phyloP scores from a whole-genome alignment of 2,888 invertebrate species.

The Caenorhabditis doughertyi region DNA sequence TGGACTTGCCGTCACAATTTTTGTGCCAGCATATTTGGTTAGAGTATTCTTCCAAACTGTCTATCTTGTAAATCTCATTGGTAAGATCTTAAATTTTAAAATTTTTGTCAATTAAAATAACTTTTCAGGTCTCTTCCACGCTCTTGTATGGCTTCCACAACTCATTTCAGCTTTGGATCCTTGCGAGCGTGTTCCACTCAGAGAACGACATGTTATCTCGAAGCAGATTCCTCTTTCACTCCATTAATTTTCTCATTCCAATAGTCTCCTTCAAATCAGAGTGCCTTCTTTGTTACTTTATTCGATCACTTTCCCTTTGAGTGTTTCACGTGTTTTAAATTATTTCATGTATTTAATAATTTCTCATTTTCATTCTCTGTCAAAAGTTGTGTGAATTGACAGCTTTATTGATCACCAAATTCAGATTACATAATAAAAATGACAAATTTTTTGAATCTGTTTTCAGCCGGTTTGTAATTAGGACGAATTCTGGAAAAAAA shows the following conservation, averaged over 20 bases:
- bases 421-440: slow-evolving; percentile 46
- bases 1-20: slow-evolving; percentile 74
- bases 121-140: slow-evolving; percentile 77
- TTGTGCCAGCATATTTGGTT: slow-evolving; percentile 82
- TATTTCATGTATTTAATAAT: slow-evolving; percentile 20
- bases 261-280: neutral
- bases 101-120: neutral
- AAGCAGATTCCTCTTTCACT: slow-evolving; percentile 48
- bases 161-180: slow-evolving; percentile 81
- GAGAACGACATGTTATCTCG: slow-evolving; percentile 63
- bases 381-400: slow-evolving; percentile 45
- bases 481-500: too few relatives aligned
- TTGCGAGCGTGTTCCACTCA: slow-evolving; percentile 78
- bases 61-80: slow-evolving; percentile 81
- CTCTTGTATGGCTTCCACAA: slow-evolving; percentile 81
- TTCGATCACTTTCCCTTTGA: slow-evolving; percentile 27
- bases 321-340: slow-evolving; percentile 41
- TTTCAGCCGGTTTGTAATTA: neutral
- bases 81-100: slow-evolving; percentile 32
- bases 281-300: slow-evolving; percentile 43
- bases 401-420: slow-evolving; percentile 60
- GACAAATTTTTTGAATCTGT: neutral
- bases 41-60: slow-evolving; percentile 83
- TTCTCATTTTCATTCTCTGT: slow-evolving; percentile 33
- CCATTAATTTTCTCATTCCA: slow-evolving; percentile 22